Percentiles rank a stretch among this genome's conserved stretches.
These are phyloP conservation scores for Dioctria linearis DNA, from an alignment of 2,888 invertebrate species.

Conservation along the genomic window DNA sequence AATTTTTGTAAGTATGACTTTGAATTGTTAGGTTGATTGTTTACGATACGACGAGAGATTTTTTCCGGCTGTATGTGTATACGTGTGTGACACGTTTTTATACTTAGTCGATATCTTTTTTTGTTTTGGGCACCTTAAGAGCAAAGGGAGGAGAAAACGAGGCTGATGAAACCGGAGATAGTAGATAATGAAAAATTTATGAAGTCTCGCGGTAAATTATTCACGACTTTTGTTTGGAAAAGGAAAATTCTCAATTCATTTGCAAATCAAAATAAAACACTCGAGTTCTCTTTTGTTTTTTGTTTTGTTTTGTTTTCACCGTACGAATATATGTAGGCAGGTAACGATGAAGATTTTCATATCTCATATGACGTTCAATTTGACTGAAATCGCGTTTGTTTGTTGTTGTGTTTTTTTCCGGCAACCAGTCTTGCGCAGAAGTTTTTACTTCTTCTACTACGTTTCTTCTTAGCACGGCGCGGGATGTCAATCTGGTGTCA, in stretches of 20 bases:
- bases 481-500: conserved; percentile 46
- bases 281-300: too few relatives aligned
- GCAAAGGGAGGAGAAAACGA: not conserved
- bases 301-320: too few relatives aligned
- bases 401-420: too few relatives aligned
- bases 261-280: too few relatives aligned
- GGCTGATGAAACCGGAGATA: conserved; percentile 12
- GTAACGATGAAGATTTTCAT: too few relatives aligned
- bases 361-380: too few relatives aligned
- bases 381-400: too few relatives aligned
- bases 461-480: not conserved
- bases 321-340: too few relatives aligned
- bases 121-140: conserved; percentile 12
- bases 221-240: too few relatives aligned
- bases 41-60: not conserved
- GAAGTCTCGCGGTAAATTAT: not conserved
- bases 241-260: too few relatives aligned
- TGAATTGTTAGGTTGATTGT: conserved; percentile 9
- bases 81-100: conserved; percentile 56
- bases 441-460: conserved; percentile 20
- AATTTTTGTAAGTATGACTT: conserved; percentile 59
- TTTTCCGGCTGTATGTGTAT: conserved; percentile 35
- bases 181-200: not conserved
- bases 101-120: conserved; percentile 49
- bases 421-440: conserved; percentile 26